Conservation (phyloP, 1,140 invertebrate genomes). For the Ctenoplectra terminalis region DNA sequence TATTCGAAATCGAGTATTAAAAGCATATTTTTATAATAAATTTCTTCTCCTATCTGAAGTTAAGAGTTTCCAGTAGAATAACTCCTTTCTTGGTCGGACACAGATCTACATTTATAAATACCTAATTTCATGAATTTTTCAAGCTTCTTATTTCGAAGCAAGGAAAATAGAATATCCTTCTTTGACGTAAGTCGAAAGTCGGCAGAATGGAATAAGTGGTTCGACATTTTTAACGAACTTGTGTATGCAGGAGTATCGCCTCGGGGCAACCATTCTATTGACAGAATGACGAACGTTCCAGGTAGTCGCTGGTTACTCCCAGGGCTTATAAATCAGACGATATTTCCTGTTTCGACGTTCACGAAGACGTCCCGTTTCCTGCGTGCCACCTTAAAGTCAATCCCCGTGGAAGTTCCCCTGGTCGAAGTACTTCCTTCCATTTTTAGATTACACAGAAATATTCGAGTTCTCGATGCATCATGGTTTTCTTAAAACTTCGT, state of each 20-base stretch:
- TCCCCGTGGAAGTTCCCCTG: neutral
- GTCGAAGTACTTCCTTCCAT: neutral
- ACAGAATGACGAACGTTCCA: slow-evolving; percentile 67
- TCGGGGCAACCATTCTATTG: slow-evolving; percentile 52
- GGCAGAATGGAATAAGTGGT: neutral
- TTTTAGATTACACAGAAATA: neutral
- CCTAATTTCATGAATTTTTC: neutral
- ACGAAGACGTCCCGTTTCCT: slow-evolving; percentile 39
- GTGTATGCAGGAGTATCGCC: slow-evolving; percentile 56
- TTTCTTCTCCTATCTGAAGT: too few species aligned
- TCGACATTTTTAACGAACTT: slow-evolving; percentile 21
- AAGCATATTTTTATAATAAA: too few species aligned
- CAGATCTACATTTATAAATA: neutral
- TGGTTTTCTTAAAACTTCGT: too few species aligned
- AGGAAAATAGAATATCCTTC: neutral
- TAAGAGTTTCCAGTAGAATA: too few species aligned
- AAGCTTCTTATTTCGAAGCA: neutral
- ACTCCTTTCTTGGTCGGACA: too few species aligned
- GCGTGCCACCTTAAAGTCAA: slow-evolving; percentile 17
- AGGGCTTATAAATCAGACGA: slow-evolving; percentile 63
- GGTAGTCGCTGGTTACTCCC: slow-evolving; percentile 60
- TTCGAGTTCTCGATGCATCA: neutral
- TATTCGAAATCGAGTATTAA: neutral
- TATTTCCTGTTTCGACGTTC: slow-evolving; percentile 63
- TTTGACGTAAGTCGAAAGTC: neutral